Evolutionary conservation across 1,140 invertebrate genomes (phyloP).

Genomic region (Sarcophaga bullata): DNA sequence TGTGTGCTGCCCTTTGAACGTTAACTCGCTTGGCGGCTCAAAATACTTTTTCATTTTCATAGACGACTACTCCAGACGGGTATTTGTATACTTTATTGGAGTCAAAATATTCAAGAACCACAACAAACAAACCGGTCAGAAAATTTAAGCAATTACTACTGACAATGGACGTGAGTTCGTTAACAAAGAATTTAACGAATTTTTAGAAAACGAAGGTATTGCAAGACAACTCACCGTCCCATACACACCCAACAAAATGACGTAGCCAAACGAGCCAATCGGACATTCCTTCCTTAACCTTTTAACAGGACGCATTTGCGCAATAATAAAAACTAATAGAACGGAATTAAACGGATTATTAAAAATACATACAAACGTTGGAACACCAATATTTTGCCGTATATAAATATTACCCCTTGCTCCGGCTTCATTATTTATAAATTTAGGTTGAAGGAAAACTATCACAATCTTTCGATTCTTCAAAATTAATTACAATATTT

Average conservation of each 20-base stretch:
- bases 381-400: too few relatives aligned
- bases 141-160: constrained; percentile 56
- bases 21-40: constrained; percentile 56
- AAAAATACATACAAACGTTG: too few relatives aligned
- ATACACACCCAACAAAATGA: constrained; percentile 61
- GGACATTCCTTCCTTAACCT: too few relatives aligned
- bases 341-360: too few relatives aligned
- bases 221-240: constrained; percentile 49
- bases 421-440: too few relatives aligned
- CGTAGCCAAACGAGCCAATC: constrained; percentile 47
- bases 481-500: too few relatives aligned
- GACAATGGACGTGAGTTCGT: not conserved
- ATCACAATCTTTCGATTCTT: too few relatives aligned
- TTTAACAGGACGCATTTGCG: too few relatives aligned
- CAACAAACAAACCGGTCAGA: constrained; percentile 37
- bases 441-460: too few relatives aligned
- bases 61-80: constrained; percentile 64
- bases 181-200: constrained; percentile 39
- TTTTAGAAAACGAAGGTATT: constrained; percentile 36
- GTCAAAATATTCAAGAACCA: constrained; percentile 45
- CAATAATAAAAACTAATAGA: too few relatives aligned
- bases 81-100: constrained; percentile 64
- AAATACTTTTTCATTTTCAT: constrained; percentile 59
- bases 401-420: too few relatives aligned
- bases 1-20: constrained; percentile 59